Evolutionary conservation across 2,113 vertebrate species (phyloP), one percentile per base, ranked within the genome.

Genomic region (Isurus oxyrinchus): DNA sequence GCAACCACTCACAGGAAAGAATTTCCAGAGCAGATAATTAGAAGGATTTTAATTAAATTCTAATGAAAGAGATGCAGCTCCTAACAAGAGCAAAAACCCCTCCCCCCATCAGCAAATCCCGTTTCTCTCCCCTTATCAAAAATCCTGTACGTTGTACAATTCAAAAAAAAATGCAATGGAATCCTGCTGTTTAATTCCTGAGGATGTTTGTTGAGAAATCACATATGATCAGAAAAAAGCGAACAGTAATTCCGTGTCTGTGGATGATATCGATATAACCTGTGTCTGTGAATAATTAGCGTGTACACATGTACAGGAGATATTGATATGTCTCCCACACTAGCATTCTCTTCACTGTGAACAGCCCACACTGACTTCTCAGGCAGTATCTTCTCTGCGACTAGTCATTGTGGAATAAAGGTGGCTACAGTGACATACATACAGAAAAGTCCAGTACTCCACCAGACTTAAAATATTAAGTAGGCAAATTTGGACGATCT

Each of bases 31-130:
- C 40, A 72, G 94, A 66, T 95, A 67, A 95, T 95, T 69, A 69
- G 69, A 69, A 49, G 44, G 49, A 95, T 95, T 95, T 95, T 69
- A 95, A 67, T 95, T 95, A 95, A 95, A 49, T 44, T 72, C 53
- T 95, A 95, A 95, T 95, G 94, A 95, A 67, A 25, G 63, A 72
- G 66, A 53, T 31, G 44, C 44, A n/a, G 10, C 27, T 31, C 55
- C 66, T 55, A 49, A 55, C 40, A 72, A 53, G 44, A 72, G 94
- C 27, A 95, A 31, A 72, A 69, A 6, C 2, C 21, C 40, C 66
- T 72, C 63, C 66, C 63, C 49, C 44, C 5, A 16, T 11, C 94
- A 95, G 67, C 23, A 95, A 69, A 95, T 95, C 49, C 27, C 55
- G 66, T 95, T 49, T 13, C 23, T 25, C 63, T 72, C 21, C 27